Base-by-base conservation (phyloP, 2,888 invertebrate genomes). In the Calliphora vomitoria region DNA sequence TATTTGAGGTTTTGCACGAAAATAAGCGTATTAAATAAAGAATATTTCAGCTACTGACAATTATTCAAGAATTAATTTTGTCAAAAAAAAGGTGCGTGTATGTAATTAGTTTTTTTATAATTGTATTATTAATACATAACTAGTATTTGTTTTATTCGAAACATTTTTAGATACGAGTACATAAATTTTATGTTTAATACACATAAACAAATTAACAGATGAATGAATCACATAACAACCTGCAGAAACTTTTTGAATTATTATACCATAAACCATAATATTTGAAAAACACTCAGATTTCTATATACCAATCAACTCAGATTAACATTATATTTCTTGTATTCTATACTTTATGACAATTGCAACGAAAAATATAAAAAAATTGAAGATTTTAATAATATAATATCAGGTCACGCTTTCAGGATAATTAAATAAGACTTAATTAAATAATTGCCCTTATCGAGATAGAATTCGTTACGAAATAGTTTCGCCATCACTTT, bases 71-170 rank as follows among this genome's bases (percentile, higher is more conserved):
- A 66, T 53, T 8, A 38, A 53, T 66, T 41, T 13, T 38, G 3
- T 15, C 25, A 38, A 20, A 66, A 76, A 64, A 55, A 20, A 18
- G 3, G 50, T 35, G 55, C 66, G 66, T 76, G 76, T 62, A 66
- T 41, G 8, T 15, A 20, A 74, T 74, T 35, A 41, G 8, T 15
- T 38, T 38, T 18, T 38, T 18, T 58, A n/a, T 11, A 47, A 47
- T 47, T 47, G 13, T 15, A 13, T 47, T 47, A 41, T 41, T 47
- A 13, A 47, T 47, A 47, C 11, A 47, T 47, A 15, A 47, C 13
- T 47, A 0, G 13, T 47, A 47, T n/a, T n/a, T 50, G 41, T 53
- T 71, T 50, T 55, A 5, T 25, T 38, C 13, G 13, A 44, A 55
- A 13, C 8, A 71, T 58, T 4, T 58, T 25, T 25, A 44, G 4